phyloP scores from a whole-genome alignment of 2,888 invertebrate genomes.

The Tetropium fuscum region DNA sequence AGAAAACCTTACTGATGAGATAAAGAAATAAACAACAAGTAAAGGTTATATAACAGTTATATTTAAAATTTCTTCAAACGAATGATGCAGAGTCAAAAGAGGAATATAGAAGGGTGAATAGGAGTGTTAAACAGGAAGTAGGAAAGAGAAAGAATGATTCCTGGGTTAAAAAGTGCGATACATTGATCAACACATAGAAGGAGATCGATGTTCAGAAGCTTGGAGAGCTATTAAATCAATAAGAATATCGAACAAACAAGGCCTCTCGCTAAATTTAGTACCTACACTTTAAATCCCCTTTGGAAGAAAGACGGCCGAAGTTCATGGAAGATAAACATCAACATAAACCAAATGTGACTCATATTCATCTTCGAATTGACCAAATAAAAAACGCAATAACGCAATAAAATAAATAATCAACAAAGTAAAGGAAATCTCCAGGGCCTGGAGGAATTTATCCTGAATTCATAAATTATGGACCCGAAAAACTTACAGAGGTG shows the following conservation, averaged over 20 bases:
- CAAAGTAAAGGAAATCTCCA: not conserved
- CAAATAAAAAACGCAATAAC: not conserved
- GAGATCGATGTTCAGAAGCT: too few species aligned
- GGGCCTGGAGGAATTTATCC: too few species aligned
- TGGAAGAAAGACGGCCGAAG: too few species aligned
- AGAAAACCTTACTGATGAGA: not conserved
- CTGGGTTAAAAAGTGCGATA: not conserved
- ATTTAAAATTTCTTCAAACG: not conserved
- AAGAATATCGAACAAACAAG: too few species aligned
- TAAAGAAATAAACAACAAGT: not conserved
- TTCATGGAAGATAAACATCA: not conserved
- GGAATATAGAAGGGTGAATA: not conserved
- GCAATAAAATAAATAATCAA: too few species aligned
- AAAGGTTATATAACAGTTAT: not conserved
- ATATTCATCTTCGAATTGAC: not conserved
- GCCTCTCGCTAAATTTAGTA: too few species aligned
- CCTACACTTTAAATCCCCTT: too few species aligned
- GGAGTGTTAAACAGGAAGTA: not conserved
- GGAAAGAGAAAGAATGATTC: not conserved
- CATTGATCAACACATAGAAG: too few species aligned
- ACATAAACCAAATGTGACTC: not conserved
- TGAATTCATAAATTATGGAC: not conserved
- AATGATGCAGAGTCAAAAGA: not conserved
- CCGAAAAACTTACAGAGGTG: not conserved
- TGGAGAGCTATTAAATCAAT: too few species aligned